A percentile compares a stretch with the other conserved stretches of the same genome.
Evolutionary conservation across 2,113 vertebrate species (phyloP).

Genomic region (Pseudolaguvia tuberculata): DNA sequence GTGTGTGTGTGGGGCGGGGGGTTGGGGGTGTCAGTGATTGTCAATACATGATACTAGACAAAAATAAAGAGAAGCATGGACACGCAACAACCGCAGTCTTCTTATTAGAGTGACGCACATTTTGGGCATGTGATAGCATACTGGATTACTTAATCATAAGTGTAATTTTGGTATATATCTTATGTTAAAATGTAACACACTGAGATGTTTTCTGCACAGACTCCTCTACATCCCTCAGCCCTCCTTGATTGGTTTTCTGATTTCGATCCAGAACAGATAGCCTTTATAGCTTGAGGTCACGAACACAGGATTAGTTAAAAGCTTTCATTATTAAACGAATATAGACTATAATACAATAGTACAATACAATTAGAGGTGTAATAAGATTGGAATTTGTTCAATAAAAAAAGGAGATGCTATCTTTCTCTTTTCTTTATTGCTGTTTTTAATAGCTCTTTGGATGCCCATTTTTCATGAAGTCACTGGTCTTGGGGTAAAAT

Average conservation of each 20-base stretch:
- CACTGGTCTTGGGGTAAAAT: not conserved
- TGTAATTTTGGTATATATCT: too few relatives aligned
- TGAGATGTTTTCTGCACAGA: too few relatives aligned
- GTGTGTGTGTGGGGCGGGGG: too few relatives aligned
- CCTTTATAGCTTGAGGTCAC: slow-evolving; percentile 10
- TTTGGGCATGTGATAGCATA: too few relatives aligned
- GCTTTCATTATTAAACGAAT: slow-evolving; percentile 7
- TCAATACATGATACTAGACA: too few relatives aligned
- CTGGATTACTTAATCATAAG: too few relatives aligned
- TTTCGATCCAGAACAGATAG: slow-evolving; percentile 18
- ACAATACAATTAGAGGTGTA: slow-evolving; percentile 7
- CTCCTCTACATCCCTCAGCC: not conserved
- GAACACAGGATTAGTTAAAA: slow-evolving; percentile 13
- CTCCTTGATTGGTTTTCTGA: slow-evolving; percentile 29
- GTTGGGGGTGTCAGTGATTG: too few relatives aligned
- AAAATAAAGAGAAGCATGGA: not conserved
- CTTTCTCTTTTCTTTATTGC: slow-evolving; percentile 1
- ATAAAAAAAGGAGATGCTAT: slow-evolving; percentile 29
- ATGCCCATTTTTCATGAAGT: slow-evolving; percentile 1
- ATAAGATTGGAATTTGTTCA: slow-evolving; percentile 42
- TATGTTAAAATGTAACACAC: too few relatives aligned
- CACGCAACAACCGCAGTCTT: not conserved
- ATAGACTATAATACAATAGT: slow-evolving; percentile 23
- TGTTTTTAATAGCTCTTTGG: not conserved
- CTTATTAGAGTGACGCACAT: too few relatives aligned